Evolutionary conservation across 2,113 vertebrate species (phyloP), one percentile per base, ranked within the genome.

Genomic region (Neoarius graeffei): DNA sequence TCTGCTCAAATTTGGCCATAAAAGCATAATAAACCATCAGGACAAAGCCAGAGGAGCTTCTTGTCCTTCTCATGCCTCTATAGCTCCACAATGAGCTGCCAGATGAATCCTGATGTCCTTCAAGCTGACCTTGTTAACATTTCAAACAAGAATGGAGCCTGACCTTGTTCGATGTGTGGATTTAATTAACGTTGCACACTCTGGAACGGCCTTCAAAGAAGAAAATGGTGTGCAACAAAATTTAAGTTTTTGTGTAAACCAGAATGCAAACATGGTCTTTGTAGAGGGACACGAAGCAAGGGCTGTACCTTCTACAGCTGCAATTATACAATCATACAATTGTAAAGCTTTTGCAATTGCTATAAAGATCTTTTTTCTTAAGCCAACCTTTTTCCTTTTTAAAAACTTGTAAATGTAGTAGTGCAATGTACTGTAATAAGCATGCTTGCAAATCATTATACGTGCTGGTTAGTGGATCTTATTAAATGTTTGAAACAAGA

Each of bases 81-180:
- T 19, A n/a, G 4, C 48, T 62, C 66, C 62, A 42, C 54, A 87
- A 23, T 62, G 80, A 84, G 84, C 60, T 35, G 66, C 66, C 60
- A 73, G 64, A 76, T 84, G 35, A 19, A 73, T 85, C 66, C 81
- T 76, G 48, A 27, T 87, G 77, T 86, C 89, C 91, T 90, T 88
- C 88, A 86, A 42, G 80, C 79, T 60, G 83, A 91, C 87, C 88
- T 90, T 79, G 87, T 86, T 85, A 91, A 74, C 90, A 90, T 79
- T 85, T 74, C 59, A 85, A 81, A 88, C 48, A 23, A 57, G 82
- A 89, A 74, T 79, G 77, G 54, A 42, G 77, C 62, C n/a, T 85
- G 86, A 89, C 89, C 88, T 89, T 81, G 27, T 87, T 85, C 69
- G 81, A 76, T 25, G n/a, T 79, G 69, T 60, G 69, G 74, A 73